Evolutionary conservation across 2,888 invertebrate genomes (phyloP), one percentile per base, ranked within the genome.

Genomic region (Gisinianus flammeolus): DNA sequence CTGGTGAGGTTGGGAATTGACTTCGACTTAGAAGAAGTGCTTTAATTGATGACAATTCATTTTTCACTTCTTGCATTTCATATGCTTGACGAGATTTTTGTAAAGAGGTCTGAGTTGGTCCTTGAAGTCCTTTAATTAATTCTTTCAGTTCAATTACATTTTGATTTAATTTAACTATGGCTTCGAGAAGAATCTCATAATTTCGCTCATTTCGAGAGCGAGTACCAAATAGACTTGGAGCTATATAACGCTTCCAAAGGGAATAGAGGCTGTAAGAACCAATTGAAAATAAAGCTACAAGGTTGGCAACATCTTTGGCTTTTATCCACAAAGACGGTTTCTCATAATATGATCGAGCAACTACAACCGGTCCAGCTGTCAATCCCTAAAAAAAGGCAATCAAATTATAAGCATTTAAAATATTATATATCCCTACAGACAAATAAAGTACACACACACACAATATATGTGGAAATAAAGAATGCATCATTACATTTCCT

Each of bases 261-360:
- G 92, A 90, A 86, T 93, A 94, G 77, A 93, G 89, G 62, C 92
- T 92, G 88, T 94, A 95, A 0, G 91, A 89, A 35, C 94, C 90
- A 6, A 93, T 92, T 74, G 94, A 92, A 80, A 94, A 90, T n/a
- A 95, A 86, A 24, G 94, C 91, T 30, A 93, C 87, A 2, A 92
- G 91, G 84, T 93, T 90, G 44, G 94, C 88, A 82, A 92, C 87
- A 83, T 95, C 94, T 86, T 91, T 85, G 3, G 86, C 84, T 80
- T 85, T 86, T 19, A 85, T 83, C 86, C 87, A 87, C 16, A 81
- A 80, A 0, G 85, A 84, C 26, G 81, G 81, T 30, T 76, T 76
- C n/a, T 76, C 76, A 44, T 76, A 76, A 62, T 70, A 70, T 22
- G 70, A n/a, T 58, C 76, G 22, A 24, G 70, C 62, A 3, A 76